Base-by-base conservation (phyloP, 2,888 invertebrate species). In the Dexiosoma caninum region DNA sequence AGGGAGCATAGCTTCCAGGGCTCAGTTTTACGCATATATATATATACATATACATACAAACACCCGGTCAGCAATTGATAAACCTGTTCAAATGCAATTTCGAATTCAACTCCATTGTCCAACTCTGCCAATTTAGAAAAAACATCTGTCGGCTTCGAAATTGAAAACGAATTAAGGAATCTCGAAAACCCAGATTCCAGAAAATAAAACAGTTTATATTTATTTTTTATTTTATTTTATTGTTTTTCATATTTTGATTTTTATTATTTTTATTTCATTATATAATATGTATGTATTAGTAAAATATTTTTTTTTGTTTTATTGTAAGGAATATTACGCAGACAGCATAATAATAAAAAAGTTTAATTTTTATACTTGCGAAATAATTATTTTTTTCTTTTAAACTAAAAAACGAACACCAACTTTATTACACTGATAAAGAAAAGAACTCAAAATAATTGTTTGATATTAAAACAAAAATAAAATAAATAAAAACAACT, bases 231-330 rank as follows among this genome's bases (percentile, higher is more conserved):
- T n/a, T n/a, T n/a, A n/a, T n/a, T n/a, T n/a, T n/a, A n/a, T n/a
- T n/a, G 83, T 85, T 85, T 85, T 84, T 85, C 66, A 32, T 62
- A 67, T 44, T 66, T 80, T 80, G 42, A 69, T 84, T 85, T 85
- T 85, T 84, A 82, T 85, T 83, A 85, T 84, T 79, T 35, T 37
- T 37, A 27, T 44, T 49, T 49, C 27, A 84, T 86, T 86, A 84
- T 84, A 83, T 85, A 83, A 84, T 85, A 85, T 85, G 84, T 84
- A 85, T 85, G 84, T 83, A 85, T 86, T 86, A 87, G 86, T 86
- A 87, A 87, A 87, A 86, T 86, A 87, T 83, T 76, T 78, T 62
- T 72, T 19, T 72, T 80, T 79, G 27, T 51, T 51, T 84, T 84
- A 83, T 84, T 84, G 83, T 85, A 84, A 84, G 83, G 83, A 84